Conservation (phyloP, 2,113 vertebrate species). For the Lagopus leucura region DNA sequence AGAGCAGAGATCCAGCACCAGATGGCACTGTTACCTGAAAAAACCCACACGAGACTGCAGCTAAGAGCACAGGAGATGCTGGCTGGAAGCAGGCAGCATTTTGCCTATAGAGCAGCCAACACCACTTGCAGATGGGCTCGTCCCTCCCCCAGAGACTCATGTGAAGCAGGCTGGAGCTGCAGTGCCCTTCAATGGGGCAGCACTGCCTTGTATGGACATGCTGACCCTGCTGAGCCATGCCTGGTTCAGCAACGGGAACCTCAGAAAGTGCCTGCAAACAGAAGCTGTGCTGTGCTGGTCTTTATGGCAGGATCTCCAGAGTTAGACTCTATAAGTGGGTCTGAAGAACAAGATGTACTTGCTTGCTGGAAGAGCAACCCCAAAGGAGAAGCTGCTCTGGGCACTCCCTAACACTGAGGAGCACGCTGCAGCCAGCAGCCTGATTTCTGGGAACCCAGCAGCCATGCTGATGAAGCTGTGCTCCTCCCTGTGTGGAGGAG, state of each 20-base stretch:
- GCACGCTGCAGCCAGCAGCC: not conserved
- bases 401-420: not conserved
- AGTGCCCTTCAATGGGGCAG: not conserved
- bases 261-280: not conserved
- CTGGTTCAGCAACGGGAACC: not conserved
- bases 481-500: not conserved
- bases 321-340: not conserved
- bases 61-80: not conserved
- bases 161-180: not conserved
- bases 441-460: not conserved
- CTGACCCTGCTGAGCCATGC: not conserved
- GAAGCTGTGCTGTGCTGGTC: not conserved
- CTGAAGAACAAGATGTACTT: not conserved
- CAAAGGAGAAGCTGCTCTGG: not conserved
- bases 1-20: conserved; percentile 41
- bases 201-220: not conserved
- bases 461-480: not conserved
- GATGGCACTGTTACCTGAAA: conserved; percentile 67
- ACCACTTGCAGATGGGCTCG: not conserved
- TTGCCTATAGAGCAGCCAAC: fast-evolving
- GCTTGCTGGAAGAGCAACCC: not conserved
- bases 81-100: not conserved
- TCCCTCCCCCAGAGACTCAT: fast-evolving
- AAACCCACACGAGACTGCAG: not conserved
- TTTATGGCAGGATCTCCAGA: not conserved